These are phyloP conservation scores for Cydia amplana DNA, from an alignment of 1,140 invertebrate species.

Conservation along the genomic window DNA sequence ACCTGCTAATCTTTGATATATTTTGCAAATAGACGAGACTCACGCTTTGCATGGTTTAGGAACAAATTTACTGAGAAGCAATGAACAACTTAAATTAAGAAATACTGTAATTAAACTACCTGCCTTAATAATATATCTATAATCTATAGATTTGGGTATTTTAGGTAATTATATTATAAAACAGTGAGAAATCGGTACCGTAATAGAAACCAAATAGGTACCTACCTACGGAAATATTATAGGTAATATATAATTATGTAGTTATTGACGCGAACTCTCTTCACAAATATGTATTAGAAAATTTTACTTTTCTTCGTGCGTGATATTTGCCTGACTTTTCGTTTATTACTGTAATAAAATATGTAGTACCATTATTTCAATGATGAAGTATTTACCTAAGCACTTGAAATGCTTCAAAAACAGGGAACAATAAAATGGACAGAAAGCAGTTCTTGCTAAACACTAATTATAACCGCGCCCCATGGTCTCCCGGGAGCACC, in stretches of 20 bases:
- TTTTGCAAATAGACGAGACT: background rate
- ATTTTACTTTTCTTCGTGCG: too few relatives aligned
- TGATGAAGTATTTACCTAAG: background rate
- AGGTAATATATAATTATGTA: too few relatives aligned
- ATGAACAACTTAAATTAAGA: background rate
- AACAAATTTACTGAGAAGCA: background rate
- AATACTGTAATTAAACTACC: background rate
- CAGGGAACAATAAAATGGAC: conserved; percentile 6
- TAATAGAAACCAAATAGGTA: too few relatives aligned
- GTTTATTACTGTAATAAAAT: background rate
- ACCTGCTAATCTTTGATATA: conserved; percentile 11
- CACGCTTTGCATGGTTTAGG: background rate
- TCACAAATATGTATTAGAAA: too few relatives aligned
- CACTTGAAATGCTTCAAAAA: background rate
- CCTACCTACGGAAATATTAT: too few relatives aligned
- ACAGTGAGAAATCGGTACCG: too few relatives aligned
- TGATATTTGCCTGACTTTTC: background rate
- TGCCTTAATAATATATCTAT: too few relatives aligned
- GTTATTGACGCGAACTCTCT: background rate
- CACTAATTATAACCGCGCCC: conserved; percentile 20
- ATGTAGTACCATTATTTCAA: background rate
- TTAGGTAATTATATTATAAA: too few relatives aligned
- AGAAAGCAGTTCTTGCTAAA: conserved; percentile 8
- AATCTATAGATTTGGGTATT: too few relatives aligned
- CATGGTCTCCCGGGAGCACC: conserved; percentile 7